Evolutionary conservation across 2,797 vertebrate genomes (phyloP).

Genomic region (Craterocephalus amniculus): DNA sequence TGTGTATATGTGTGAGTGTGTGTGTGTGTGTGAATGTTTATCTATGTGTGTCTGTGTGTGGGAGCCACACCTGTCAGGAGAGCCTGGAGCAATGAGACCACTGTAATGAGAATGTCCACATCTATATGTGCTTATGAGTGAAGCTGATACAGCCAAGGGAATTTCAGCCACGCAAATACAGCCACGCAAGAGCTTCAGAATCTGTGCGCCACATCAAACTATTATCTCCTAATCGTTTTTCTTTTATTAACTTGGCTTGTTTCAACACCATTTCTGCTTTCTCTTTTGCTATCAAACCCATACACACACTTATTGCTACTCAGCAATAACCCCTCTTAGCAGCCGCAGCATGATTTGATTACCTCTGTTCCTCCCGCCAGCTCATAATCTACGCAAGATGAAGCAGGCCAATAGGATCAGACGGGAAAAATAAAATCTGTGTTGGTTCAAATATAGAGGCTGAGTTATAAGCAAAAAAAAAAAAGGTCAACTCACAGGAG

Average conservation of each 20-base stretch:
- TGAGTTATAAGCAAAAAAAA: neutral
- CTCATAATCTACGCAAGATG: constrained; percentile 74
- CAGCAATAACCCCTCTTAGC: constrained; percentile 69
- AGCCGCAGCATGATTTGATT: constrained; percentile 64
- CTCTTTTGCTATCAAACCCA: constrained; percentile 46
- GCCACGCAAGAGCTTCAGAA: constrained; percentile 65
- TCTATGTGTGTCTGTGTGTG: constrained; percentile 58
- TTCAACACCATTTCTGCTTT: constrained; percentile 62
- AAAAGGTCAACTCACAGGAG: neutral
- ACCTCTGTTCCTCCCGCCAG: constrained; percentile 66
- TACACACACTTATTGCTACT: constrained; percentile 66
- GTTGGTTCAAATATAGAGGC: neutral
- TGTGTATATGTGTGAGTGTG: too few relatives aligned
- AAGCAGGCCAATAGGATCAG: constrained; percentile 69
- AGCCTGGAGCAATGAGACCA: constrained; percentile 68
- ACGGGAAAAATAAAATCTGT: constrained; percentile 48
- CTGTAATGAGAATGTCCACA: constrained; percentile 59
- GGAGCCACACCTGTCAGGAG: constrained; percentile 80
- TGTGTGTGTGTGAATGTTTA: constrained; percentile 38
- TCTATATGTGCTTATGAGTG: constrained; percentile 31
- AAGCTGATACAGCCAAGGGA: constrained; percentile 58
- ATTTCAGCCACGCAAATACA: constrained; percentile 72
- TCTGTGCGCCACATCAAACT: constrained; percentile 71
- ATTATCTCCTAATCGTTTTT: constrained; percentile 78
- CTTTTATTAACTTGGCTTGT: constrained; percentile 80